Evolutionary conservation across 2,888 invertebrate species (phyloP).

Genomic region (Andrena bucephala): DNA sequence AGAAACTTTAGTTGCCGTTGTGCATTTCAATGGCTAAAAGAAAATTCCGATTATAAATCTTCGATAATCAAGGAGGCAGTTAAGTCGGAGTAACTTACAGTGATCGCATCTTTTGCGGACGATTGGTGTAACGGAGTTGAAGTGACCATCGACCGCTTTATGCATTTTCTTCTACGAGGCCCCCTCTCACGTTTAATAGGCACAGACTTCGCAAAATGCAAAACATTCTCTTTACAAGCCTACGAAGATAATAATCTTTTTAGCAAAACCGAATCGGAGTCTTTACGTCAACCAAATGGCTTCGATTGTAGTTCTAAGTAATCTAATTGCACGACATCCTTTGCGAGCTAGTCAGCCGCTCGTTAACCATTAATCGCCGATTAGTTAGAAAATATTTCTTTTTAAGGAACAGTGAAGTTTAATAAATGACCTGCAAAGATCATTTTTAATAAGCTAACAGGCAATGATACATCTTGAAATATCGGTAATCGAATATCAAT

Average conservation of each 20-base stretch:
- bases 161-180: constrained; percentile 82
- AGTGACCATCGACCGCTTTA: constrained; percentile 83
- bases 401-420: constrained; percentile 55
- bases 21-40: constrained; percentile 75
- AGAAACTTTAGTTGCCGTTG: constrained; percentile 75
- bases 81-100: constrained; percentile 70
- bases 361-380: constrained; percentile 55
- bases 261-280: constrained; percentile 53
- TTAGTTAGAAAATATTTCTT: constrained; percentile 61
- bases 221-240: constrained; percentile 84
- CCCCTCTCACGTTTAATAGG: constrained; percentile 81
- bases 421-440: constrained; percentile 69
- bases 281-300: constrained; percentile 62
- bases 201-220: constrained; percentile 82
- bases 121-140: constrained; percentile 81
- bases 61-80: neutral
- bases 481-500: constrained; percentile 27
- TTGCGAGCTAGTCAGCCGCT: constrained; percentile 59
- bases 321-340: constrained; percentile 65
- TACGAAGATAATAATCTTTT: constrained; percentile 69
- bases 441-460: constrained; percentile 58
- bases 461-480: constrained; percentile 37
- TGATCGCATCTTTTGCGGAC: constrained; percentile 77
- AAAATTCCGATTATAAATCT: neutral
- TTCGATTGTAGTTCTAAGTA: constrained; percentile 59